Evolutionary conservation across 1,140 invertebrate genomes (phyloP).

Genomic region (Schlechtendalia chinensis): DNA sequence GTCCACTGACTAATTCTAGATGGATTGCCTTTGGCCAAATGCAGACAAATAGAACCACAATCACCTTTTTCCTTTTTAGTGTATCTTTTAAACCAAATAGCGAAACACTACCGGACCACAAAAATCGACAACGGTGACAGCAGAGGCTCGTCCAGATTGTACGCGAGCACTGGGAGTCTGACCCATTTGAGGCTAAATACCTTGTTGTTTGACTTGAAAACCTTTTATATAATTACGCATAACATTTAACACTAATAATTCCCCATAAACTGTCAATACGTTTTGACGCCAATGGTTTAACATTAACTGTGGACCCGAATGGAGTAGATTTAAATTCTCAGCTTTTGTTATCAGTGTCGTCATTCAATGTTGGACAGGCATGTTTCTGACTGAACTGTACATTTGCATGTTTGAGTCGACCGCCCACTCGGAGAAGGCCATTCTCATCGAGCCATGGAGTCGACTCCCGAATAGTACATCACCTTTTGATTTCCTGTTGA

Average conservation of each 20-base stretch:
- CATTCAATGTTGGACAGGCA: background rate
- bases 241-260: background rate
- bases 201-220: slow-evolving; percentile 2
- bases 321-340: slow-evolving; percentile 37
- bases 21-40: background rate
- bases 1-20: slow-evolving; percentile 1
- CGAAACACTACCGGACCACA: no score
- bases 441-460: no score
- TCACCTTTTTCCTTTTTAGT: background rate
- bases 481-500: background rate
- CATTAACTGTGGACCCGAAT: slow-evolving; percentile 32
- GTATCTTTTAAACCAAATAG: background rate
- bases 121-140: background rate
- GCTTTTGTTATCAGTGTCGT: background rate
- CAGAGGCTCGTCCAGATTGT: background rate
- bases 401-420: background rate
- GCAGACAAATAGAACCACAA: background rate
- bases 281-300: slow-evolving; percentile 13
- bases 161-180: background rate
- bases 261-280: background rate
- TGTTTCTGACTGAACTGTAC: background rate
- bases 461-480: background rate
- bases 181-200: background rate
- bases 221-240: background rate
- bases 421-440: background rate